Base-by-base conservation (phyloP, 2,888 invertebrate species). In the Sthenelais limicola region DNA sequence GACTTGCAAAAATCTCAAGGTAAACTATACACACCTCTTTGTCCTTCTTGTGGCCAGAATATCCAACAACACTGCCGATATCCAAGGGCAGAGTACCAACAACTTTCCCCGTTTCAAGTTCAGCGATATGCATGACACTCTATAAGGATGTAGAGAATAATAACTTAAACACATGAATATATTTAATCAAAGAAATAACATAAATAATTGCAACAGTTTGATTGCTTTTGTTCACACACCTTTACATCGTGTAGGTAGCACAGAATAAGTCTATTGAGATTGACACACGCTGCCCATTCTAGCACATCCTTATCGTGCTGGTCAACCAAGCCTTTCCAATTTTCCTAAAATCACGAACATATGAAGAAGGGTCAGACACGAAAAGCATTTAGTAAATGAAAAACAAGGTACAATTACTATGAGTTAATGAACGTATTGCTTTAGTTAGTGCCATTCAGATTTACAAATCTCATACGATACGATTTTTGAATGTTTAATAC, bases 231-330 rank as follows among this genome's bases (percentile, higher is more conserved):
- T 89, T n/a, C n/a, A n/a, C n/a, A n/a, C n/a, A 95, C 96, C 91
- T 97, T 97, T 9, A 98, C 98, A 90, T 98, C 96, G 84, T 94
- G 92, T 73, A 98, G 91, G 86, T 97, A 98, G 86, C 94, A 93
- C 43, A 96, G 89, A 68, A 97, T 91, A 43, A 99, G 90, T 87
- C 95, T 94, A 85, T 96, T 92, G n/a, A 91, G 89, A 86, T 95
- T 92, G 0, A 96, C 95, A 70, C 94, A 93, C 9, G 91, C 90
- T 0, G 93, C 94, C 94, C 95, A 96, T 85, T 97, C 95, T 51
- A 99, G 87, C 0, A 98, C 97, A 89, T 97, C 93, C 74, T 91
- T 92, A 3, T 92, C 88, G 86, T 98, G 92, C 88, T 98, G 96
- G 30, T 92, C 90, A 79, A 98, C 91, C 26, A 98, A 90, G 0